Evolutionary conservation across 2,888 invertebrate genomes (phyloP), one percentile per base, ranked within the genome.

Genomic region (Clusia tigrina): DNA sequence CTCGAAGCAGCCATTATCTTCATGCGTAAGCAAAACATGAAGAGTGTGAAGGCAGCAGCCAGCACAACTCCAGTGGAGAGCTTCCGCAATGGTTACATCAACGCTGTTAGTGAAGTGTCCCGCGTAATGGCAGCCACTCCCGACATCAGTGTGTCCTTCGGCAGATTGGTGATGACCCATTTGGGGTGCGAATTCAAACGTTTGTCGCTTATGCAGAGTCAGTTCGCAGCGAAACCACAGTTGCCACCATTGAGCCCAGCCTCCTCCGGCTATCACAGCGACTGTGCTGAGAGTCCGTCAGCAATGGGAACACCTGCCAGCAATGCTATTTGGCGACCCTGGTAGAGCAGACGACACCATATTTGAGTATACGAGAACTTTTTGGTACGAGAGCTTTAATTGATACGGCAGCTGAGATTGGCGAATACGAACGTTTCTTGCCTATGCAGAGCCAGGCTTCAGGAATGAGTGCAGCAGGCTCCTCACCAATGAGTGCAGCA

Each of bases 101-200:
- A 93, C 80, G 94, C 94, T 79, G 94, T 94, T 71, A 92, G 92
- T 78, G 94, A 94, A 85, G 93, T 94, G 62, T 93, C 93, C 68
- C 88, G 92, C 69, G 92, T 93, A 78, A 84, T 95, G 76, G 93
- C 94, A 37, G 89, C 91, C 65, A 92, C 92, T 52, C 93, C 92
- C 37, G 93, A 92, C 65, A 92, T 95, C 75, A 93, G 94, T 81
- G 91, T 94, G 69, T 88, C 90, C 76, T 85, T 95, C 63, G 94
- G 94, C 64, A 93, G 93, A 61, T 90, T 91, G 76, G 87, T 95
- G 76, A 94, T 95, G 94, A 92, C 93, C 38, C 94, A 94, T 84
- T 87, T 95, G 68, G 94, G 94, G 20, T 90, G 91, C 84, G 88
- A 91, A 67, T 87, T 95, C 74, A 94, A 93, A 67, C 80, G 75